Conservation (phyloP, 2,113 vertebrate genomes). For the Vireo altiloquus region DNA sequence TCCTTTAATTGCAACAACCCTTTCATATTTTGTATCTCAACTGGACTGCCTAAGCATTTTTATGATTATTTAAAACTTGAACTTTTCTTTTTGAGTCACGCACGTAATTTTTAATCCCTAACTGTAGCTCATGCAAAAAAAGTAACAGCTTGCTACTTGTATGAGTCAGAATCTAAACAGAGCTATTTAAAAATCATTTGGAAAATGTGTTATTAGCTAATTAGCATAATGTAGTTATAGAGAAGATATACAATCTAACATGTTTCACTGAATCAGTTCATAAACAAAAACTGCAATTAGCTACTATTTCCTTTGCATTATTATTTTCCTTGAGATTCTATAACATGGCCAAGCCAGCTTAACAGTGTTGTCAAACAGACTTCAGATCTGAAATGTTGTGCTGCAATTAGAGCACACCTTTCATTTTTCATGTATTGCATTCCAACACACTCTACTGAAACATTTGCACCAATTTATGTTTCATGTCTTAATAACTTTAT, state of each 20-base stretch:
- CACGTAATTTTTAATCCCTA: conserved; percentile 55
- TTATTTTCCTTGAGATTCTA: not conserved
- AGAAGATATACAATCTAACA: conserved; percentile 34
- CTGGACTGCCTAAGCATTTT: conserved; percentile 7
- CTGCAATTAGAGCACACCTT: not conserved
- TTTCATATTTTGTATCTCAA: not conserved
- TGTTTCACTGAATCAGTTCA: conserved; percentile 40
- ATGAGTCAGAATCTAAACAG: conserved; percentile 64
- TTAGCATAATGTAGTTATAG: conserved; percentile 58
- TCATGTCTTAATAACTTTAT: not conserved
- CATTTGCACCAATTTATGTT: not conserved
- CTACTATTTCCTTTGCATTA: conserved; percentile 19
- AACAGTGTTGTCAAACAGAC: not conserved
- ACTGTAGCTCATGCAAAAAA: conserved; percentile 51
- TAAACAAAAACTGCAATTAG: conserved; percentile 59
- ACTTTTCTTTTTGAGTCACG: conserved; percentile 61
- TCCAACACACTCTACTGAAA: not conserved
- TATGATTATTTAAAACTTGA: conserved; percentile 55
- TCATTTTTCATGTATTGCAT: not conserved
- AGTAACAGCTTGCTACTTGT: conserved; percentile 61
- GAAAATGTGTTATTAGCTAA: conserved; percentile 62
- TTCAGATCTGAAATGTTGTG: not conserved
- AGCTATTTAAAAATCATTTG: conserved; percentile 59
- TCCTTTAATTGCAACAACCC: not conserved
- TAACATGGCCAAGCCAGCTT: not conserved